Conservation (phyloP, 2,113 vertebrate genomes). For the Zosterops hypoxanthus region DNA sequence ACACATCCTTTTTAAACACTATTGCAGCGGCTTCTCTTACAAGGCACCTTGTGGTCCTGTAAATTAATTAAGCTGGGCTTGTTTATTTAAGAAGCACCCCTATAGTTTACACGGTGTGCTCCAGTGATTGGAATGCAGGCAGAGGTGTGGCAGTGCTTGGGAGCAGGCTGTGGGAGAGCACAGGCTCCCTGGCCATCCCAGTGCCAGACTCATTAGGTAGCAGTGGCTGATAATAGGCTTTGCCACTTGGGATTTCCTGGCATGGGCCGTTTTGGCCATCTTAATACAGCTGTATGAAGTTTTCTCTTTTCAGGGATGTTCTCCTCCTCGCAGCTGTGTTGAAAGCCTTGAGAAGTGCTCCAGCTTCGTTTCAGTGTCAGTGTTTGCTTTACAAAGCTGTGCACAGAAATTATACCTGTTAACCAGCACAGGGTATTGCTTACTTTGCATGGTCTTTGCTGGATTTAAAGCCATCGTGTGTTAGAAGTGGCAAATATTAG, state of each 20-base stretch:
- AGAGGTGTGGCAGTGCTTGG: not conserved
- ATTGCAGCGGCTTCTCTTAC: not conserved
- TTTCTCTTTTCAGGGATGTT: not conserved
- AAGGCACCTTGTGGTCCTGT: not conserved
- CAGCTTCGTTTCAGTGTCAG: not conserved
- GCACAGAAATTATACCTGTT: not conserved
- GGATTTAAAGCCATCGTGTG: not conserved
- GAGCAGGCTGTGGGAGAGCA: not conserved
- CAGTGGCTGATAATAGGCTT: not conserved
- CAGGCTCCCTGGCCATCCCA: not conserved
- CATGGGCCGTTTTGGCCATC: not conserved
- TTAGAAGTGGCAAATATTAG: not conserved
- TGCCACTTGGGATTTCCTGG: not conserved
- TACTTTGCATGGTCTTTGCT: not conserved
- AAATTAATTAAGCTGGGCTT: not conserved
- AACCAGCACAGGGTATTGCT: not conserved
- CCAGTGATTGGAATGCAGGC: not conserved
- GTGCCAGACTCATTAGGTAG: not conserved
- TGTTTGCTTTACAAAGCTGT: not conserved
- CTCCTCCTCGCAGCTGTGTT: not conserved
- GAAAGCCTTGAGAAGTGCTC: not conserved
- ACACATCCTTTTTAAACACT: not conserved
- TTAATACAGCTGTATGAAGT: accelerated
- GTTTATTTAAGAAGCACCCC: not conserved
- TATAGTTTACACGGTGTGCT: accelerated